Conservation (phyloP, 2,113 vertebrate species). For the Rallus limicola region DNA sequence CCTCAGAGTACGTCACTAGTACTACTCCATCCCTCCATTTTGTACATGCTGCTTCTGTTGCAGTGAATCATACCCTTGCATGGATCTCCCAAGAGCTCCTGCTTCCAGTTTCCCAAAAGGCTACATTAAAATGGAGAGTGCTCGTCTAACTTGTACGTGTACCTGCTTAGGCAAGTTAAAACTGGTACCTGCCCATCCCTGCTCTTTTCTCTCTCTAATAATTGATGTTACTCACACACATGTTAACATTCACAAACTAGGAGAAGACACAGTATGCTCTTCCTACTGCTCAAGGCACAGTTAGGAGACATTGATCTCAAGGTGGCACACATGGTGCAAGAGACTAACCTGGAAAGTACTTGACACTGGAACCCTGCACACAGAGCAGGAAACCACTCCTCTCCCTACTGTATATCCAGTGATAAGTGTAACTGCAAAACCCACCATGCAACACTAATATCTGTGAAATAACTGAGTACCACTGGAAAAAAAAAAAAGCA, state of each 20-base stretch:
- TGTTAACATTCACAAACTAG: not conserved
- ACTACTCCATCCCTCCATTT: conserved; percentile 54
- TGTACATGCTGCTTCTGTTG: not conserved
- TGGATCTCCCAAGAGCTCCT: conserved; percentile 2
- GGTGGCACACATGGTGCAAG: not conserved
- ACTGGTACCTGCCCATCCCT: conserved; percentile 65
- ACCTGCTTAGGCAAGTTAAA: conserved; percentile 53
- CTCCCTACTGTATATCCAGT: not conserved
- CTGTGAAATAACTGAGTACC: not conserved
- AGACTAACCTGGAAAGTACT: not conserved
- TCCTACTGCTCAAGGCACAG: conserved; percentile 24
- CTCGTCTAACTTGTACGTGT: conserved; percentile 63
- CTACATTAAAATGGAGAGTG: conserved; percentile 15
- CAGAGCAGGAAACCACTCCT: not conserved
- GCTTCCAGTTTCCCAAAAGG: conserved; percentile 29
- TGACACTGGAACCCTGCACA: not conserved
- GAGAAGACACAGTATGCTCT: not conserved
- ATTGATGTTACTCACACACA: conserved; percentile 34
- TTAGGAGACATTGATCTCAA: not conserved
- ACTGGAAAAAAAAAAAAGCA: not conserved
- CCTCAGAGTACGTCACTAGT: conserved; percentile 42
- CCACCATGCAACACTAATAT: not conserved
- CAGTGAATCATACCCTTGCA: conserved; percentile 44
- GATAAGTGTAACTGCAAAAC: not conserved
- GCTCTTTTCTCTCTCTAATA: conserved; percentile 48